Evolutionary conservation across 1,140 invertebrate species (phyloP).

Genomic region (Drosophila baimaii): DNA sequence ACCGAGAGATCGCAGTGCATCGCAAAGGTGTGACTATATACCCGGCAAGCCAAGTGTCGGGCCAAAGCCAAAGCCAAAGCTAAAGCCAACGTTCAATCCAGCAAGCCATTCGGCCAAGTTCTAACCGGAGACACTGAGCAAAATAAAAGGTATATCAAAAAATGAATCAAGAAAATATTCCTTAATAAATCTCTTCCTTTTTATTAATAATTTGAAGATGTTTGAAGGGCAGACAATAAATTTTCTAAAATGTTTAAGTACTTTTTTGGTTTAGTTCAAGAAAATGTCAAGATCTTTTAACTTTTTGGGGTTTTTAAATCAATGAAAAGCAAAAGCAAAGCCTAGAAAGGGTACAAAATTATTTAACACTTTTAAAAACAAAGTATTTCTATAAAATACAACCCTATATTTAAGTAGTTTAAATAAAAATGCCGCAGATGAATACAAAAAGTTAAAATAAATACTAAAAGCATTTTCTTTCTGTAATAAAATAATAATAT

Average conservation of each 20-base stretch:
- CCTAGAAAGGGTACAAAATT: too few relatives aligned
- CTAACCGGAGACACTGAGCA: conserved; percentile 17
- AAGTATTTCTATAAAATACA: background rate
- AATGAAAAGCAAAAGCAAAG: background rate
- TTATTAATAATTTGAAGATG: background rate
- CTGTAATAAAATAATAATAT: background rate
- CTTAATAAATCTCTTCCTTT: background rate
- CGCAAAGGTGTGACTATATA: conserved; percentile 66
- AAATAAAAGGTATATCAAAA: background rate
- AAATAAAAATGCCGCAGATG: background rate
- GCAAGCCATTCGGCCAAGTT: conserved; percentile 26
- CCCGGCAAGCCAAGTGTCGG: conserved; percentile 2
- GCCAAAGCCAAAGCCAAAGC: conserved; percentile 25
- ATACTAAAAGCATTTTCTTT: too few relatives aligned
- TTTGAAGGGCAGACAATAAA: background rate
- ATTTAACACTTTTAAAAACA: background rate
- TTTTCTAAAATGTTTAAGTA: accelerated
- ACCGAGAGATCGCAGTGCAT: conserved; percentile 54
- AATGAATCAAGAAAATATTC: background rate
- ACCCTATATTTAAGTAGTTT: background rate
- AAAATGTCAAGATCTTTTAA: background rate
- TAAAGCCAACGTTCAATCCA: conserved; percentile 13
- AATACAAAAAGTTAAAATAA: background rate
- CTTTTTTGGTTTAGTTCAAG: background rate
- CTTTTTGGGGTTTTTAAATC: background rate